These are phyloP conservation scores for Etheostoma nigrum DNA, from an alignment of 2,797 vertebrate species.

Conservation along the genomic window DNA sequence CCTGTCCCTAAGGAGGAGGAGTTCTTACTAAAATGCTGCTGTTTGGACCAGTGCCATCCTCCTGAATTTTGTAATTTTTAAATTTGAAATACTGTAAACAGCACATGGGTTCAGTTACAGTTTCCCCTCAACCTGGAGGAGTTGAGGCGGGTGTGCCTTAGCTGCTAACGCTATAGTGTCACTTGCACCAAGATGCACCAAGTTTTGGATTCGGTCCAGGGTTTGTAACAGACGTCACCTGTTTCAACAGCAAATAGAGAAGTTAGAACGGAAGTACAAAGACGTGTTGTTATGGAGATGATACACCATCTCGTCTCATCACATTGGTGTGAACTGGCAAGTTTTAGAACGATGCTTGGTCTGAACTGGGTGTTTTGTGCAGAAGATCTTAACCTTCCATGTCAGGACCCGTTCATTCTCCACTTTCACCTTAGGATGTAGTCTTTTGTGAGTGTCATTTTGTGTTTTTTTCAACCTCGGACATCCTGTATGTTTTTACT, in stretches of 20 bases:
- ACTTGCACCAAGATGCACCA: too few species aligned
- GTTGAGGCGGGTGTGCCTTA: neutral
- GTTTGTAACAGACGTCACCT: too few species aligned
- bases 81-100: neutral
- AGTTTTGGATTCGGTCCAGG: too few species aligned
- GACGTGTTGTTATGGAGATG: too few species aligned
- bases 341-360: too few species aligned
- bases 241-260: too few species aligned
- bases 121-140: neutral
- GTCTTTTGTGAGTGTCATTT: neutral
- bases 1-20: too few species aligned
- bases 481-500: neutral
- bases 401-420: rapidly evolving
- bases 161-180: neutral
- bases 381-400: neutral
- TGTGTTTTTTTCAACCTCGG: neutral
- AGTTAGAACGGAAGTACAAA: too few species aligned
- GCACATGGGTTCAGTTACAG: neutral
- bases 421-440: neutral
- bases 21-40: neutral
- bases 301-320: too few species aligned
- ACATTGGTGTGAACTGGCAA: too few species aligned
- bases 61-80: neutral
- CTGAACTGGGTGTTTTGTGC: too few species aligned
- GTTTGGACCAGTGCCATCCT: neutral